These are phyloP conservation scores for Trichonephila clavipes DNA, from an alignment of 1,140 invertebrate genomes.

Conservation along the genomic window DNA sequence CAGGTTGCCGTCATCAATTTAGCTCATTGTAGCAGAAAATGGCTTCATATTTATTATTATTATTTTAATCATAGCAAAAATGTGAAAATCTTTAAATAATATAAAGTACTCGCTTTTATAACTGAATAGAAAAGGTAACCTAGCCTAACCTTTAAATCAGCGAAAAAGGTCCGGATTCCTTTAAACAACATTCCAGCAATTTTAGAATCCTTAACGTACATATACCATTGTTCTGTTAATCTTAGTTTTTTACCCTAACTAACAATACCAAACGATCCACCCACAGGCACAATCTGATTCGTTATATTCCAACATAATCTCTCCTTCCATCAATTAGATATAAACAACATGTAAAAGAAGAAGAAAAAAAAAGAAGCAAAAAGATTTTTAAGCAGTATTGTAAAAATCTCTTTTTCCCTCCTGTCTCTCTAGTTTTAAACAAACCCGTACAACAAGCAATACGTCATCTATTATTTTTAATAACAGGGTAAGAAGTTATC, in stretches of 20 bases:
- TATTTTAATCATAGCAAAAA: too few relatives aligned
- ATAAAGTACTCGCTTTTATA: too few relatives aligned
- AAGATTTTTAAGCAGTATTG: background rate
- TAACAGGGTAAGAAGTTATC: conserved; percentile 56
- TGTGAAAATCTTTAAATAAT: too few relatives aligned
- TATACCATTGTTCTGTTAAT: background rate
- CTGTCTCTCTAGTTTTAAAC: conserved; percentile 4
- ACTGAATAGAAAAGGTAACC: too few relatives aligned
- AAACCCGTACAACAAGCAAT: conserved; percentile 22
- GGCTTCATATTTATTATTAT: too few relatives aligned
- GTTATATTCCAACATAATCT: conserved; percentile 11
- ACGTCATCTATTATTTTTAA: conserved; percentile 68
- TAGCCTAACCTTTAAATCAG: too few relatives aligned
- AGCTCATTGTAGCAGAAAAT: too few relatives aligned
- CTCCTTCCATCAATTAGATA: conserved; percentile 2
- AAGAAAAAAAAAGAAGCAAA: background rate
- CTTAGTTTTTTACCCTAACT: background rate
- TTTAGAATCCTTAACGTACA: background rate
- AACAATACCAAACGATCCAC: background rate
- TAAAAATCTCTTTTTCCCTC: background rate
- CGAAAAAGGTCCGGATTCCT: too few relatives aligned
- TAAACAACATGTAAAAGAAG: background rate
- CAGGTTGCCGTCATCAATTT: too few relatives aligned
- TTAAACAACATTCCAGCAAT: too few relatives aligned
- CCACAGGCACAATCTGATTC: background rate